phyloP scores from a whole-genome alignment of 2,113 vertebrate genomes.

The Dromas ardeola region DNA sequence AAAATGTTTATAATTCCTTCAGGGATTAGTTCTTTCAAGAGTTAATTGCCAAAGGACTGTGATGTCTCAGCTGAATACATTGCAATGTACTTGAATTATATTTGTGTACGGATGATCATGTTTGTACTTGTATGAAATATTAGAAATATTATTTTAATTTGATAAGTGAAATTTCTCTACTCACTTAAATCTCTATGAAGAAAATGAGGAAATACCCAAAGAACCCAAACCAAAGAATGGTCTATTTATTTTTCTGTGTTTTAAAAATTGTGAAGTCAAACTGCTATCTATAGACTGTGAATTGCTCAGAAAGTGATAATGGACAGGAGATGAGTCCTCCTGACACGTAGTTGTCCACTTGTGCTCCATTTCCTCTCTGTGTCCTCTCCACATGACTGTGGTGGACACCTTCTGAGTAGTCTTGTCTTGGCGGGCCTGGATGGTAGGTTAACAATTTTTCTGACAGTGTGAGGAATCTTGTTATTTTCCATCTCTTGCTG shows the following conservation, averaged over 20 bases:
- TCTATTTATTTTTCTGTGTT: not conserved
- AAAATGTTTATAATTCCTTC: not conserved
- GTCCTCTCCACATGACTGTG: not conserved
- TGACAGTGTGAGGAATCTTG: not conserved
- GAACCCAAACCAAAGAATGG: too few relatives aligned
- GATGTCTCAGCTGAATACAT: not conserved
- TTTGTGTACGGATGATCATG: not conserved
- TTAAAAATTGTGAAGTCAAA: not conserved
- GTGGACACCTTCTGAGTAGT: not conserved
- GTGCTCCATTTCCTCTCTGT: not conserved
- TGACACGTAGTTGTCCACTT: fast-evolving
- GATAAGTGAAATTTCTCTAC: not conserved
- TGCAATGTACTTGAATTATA: not conserved
- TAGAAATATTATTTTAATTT: not conserved
- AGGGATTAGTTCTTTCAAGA: not conserved
- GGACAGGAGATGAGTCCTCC: not conserved
- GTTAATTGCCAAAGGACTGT: not conserved
- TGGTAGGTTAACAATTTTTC: not conserved
- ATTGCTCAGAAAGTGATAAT: not conserved
- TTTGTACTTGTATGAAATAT: not conserved
- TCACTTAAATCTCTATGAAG: not conserved
- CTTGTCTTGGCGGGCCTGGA: not conserved
- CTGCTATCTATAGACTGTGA: not conserved
- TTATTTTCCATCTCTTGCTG: not conserved
- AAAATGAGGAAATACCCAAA: not conserved